Percentiles rank a stretch among this genome's conserved stretches.
Conservation (phyloP, 2,113 vertebrate species). For the Fukomys damarensis region DNA sequence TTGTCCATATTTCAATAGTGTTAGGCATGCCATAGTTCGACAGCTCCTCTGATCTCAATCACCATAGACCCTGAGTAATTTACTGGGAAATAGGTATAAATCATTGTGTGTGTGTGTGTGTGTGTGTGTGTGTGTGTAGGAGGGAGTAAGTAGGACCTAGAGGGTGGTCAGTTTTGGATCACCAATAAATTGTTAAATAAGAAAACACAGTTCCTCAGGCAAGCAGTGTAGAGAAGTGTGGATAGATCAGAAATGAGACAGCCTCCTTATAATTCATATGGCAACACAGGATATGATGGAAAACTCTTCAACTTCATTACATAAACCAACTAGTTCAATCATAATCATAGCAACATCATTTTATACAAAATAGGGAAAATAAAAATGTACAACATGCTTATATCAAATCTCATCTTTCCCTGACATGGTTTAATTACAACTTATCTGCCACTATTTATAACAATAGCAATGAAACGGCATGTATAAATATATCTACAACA, state of each 20-base stretch:
- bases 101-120: not conserved
- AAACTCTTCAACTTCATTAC: not conserved
- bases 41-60: not conserved
- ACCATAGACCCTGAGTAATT: not conserved
- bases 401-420: not conserved
- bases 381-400: not conserved
- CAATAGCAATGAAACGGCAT: not conserved
- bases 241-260: not conserved
- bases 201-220: not conserved
- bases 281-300: not conserved
- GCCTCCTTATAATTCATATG: not conserved
- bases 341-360: not conserved
- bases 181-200: not conserved
- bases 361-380: not conserved
- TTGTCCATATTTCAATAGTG: not conserved
- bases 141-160: not conserved
- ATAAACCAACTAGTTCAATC: not conserved
- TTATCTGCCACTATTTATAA: not conserved
- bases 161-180: not conserved
- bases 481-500: not conserved
- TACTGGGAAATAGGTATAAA: not conserved
- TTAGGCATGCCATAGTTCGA: not conserved
- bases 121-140: not conserved
- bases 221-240: not conserved
- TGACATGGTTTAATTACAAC: conserved; percentile 5